phyloP scores from a whole-genome alignment of 2,888 invertebrate genomes.

The Pammene aurita region DNA sequence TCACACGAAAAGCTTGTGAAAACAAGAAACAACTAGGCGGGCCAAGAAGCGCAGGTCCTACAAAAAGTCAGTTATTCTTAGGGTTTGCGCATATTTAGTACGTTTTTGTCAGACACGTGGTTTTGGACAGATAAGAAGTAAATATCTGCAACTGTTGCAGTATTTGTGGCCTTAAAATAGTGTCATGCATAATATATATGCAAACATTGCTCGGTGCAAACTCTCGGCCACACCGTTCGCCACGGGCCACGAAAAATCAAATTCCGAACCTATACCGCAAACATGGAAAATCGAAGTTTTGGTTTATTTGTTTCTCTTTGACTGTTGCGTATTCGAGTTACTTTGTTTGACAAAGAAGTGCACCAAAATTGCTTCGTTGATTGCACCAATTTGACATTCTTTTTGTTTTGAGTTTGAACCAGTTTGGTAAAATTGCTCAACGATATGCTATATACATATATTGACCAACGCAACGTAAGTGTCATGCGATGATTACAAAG shows the following conservation, averaged over 20 bases:
- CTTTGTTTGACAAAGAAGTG: constrained; percentile 36
- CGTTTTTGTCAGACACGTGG: not conserved
- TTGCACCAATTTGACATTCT: constrained; percentile 19
- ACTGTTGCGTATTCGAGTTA: not conserved
- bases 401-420: not conserved
- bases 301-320: no score
- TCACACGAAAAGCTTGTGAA: no score
- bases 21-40: no score
- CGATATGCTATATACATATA: no score
- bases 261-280: not conserved
- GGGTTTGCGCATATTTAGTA: not conserved
- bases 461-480: no score
- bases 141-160: not conserved
- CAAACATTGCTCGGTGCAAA: constrained; percentile 4
- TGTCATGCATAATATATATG: not conserved
- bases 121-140: no score
- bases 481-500: no score
- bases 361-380: constrained; percentile 23
- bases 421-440: not conserved
- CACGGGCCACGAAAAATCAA: constrained; percentile 19
- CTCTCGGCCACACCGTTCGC: not conserved
- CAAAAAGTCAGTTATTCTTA: no score
- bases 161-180: not conserved
- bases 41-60: no score
- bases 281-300: no score